Base-by-base conservation (phyloP, 2,113 vertebrate species). In the Engraulis encrasicolus region DNA sequence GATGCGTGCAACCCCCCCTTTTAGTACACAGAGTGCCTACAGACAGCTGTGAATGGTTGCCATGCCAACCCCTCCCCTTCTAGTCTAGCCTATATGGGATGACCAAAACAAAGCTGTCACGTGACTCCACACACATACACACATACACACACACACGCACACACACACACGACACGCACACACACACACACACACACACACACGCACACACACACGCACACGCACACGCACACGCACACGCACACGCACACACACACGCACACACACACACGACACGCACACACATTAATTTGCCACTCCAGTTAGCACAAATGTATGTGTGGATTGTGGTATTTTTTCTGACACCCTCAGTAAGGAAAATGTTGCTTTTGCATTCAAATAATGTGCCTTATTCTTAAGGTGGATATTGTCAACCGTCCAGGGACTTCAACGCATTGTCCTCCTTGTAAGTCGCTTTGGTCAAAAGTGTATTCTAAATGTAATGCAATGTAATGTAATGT, bases 31-130 rank as follows among this genome's bases (percentile, higher is more conserved):
- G 27, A 84, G 90, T 83, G 80, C 83, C 66, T 86, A 82, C 82
- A 87, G 89, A 91, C 91, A 93, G 92, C 92, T 92, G 92, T 90
- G 89, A 93, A 89, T 23, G n/a, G 91, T 93, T 92, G 87, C 92
- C 82, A 91, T 92, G 93, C 82, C 86, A 92, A 91, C 83, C 40
- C 86, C 20, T 88, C 88, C 90, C 88, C 82, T 85, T 90, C 87
- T 90, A 88, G 89, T 89, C 90, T 90, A n/a, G n/a, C n/a, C n/a
- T n/a, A n/a, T n/a, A 89, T 83, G 86, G 86, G 50, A 71, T 80
- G 87, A 90, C 79, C 85, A 83, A 78, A 85, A 85, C 83, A 85
- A 87, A 36, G 89, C 86, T 50, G 85, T 90, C 38, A 86, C 83
- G 84, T 89, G 89, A 89, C 86, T 86, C 78, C 78, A 45, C 4